These are phyloP conservation scores for Dysmachus trigonus DNA, from an alignment of 2,888 invertebrate genomes.

Conservation along the genomic window DNA sequence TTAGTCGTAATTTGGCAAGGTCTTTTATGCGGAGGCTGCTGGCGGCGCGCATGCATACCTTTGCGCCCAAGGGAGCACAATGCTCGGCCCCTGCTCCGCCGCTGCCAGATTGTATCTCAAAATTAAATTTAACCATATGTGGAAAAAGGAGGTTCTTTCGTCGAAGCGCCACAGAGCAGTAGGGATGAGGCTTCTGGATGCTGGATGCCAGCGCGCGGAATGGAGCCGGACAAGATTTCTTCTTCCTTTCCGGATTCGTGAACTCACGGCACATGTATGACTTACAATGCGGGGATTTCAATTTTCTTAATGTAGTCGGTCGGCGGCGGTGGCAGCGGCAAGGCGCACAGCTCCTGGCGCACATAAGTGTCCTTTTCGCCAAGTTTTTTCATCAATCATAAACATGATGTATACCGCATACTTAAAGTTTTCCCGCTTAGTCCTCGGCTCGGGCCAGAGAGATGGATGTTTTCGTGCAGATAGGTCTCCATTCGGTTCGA, in stretches of 20 bases:
- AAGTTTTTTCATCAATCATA: slow-evolving; percentile 34
- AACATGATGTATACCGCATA: not conserved
- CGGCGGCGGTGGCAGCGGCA: not conserved
- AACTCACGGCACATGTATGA: not conserved
- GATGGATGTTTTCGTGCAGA: not conserved
- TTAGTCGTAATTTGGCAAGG: not conserved
- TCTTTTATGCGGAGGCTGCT: not conserved
- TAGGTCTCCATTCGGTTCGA: not conserved
- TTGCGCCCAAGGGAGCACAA: not conserved
- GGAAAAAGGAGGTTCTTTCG: not conserved
- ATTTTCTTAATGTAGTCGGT: not conserved
- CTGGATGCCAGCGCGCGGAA: not conserved
- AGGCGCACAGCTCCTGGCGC: not conserved
- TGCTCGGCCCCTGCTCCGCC: not conserved
- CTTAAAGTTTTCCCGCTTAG: not conserved
- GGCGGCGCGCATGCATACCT: not conserved
- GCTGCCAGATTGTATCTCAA: not conserved
- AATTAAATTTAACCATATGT: not conserved
- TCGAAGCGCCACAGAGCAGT: not conserved
- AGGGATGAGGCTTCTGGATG: not conserved
- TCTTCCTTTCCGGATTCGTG: not conserved
- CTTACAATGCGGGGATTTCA: not conserved
- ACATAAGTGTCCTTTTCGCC: not conserved
- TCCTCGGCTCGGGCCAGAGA: not conserved
- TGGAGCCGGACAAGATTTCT: not conserved